Conservation (phyloP, 2,797 vertebrate genomes). For the Muscicapa striata region DNA sequence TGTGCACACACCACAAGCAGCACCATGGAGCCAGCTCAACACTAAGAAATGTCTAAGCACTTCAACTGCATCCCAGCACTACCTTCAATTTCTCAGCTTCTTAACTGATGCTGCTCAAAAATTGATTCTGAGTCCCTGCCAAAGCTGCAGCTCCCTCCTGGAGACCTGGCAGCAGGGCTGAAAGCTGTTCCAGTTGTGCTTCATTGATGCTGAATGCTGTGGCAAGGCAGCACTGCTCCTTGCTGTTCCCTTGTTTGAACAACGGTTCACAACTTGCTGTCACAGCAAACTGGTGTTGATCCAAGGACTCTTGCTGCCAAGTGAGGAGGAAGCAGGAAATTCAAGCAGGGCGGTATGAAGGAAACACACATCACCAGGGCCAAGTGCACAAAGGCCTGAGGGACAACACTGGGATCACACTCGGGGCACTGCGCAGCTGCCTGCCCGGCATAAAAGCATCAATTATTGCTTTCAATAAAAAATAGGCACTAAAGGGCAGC, state of each 20-base stretch:
- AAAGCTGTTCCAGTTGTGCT: background rate
- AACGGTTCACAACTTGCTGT: background rate
- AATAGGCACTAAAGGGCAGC: background rate
- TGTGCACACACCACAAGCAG: accelerated
- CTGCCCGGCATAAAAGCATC: background rate
- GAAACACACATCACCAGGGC: background rate
- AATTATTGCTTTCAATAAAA: background rate
- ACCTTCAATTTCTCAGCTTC: background rate
- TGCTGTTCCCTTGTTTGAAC: slow-evolving; percentile 9
- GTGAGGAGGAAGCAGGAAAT: slow-evolving; percentile 42
- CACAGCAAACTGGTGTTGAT: slow-evolving; percentile 35
- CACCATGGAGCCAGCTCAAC: accelerated
- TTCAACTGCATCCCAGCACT: background rate
- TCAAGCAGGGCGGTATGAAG: slow-evolving; percentile 7
- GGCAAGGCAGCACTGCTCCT: background rate
- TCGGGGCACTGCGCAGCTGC: background rate
- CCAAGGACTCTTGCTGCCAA: slow-evolving; percentile 29
- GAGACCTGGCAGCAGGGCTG: background rate
- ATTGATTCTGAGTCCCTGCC: background rate
- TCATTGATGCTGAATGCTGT: background rate
- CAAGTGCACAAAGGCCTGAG: background rate
- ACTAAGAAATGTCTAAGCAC: background rate
- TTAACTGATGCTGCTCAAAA: background rate
- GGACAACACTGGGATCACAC: background rate
- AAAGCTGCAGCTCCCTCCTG: background rate